phyloP scores from a whole-genome alignment of 35 echinoderm and acorn worm genomes.

The Apostichopus californicus region DNA sequence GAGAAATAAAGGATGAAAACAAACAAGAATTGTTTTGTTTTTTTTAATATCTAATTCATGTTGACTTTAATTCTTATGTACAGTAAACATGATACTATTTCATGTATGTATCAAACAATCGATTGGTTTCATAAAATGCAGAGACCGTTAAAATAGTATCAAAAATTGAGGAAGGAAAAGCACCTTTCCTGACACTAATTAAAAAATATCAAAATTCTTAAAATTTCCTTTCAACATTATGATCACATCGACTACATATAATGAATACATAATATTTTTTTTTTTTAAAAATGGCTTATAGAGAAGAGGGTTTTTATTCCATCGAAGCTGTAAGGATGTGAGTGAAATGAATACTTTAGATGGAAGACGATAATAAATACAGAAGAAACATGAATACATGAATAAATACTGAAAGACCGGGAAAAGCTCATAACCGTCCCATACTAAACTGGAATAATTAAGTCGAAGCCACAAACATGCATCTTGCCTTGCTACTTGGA shows the following conservation, averaged over 20 bases:
- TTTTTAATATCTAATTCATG: slow-evolving; percentile 1
- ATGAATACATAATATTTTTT: too few species aligned
- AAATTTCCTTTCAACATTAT: background rate
- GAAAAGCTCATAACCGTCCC: background rate
- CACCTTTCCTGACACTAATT: background rate
- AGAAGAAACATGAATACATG: background rate
- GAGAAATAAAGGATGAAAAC: background rate
- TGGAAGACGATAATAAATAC: background rate
- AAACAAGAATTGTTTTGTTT: too few species aligned
- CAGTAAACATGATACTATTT: slow-evolving; percentile 1
- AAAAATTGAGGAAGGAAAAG: background rate
- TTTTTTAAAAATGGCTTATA: too few species aligned
- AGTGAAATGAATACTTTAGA: background rate
- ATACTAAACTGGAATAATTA: too few species aligned
- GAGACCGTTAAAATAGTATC: background rate
- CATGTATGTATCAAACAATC: slow-evolving; percentile 10
- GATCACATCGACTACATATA: background rate
- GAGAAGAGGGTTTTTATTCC: too few species aligned
- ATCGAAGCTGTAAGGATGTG: too few species aligned
- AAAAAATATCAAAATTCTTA: background rate
- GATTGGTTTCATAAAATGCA: background rate
- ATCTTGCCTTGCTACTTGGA: too few species aligned
- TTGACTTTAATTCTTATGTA: slow-evolving; percentile 18
- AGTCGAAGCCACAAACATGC: too few species aligned
- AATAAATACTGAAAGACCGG: background rate